These are phyloP conservation scores for Anastrepha obliqua DNA, from an alignment of 1,140 invertebrate genomes.

Conservation along the genomic window DNA sequence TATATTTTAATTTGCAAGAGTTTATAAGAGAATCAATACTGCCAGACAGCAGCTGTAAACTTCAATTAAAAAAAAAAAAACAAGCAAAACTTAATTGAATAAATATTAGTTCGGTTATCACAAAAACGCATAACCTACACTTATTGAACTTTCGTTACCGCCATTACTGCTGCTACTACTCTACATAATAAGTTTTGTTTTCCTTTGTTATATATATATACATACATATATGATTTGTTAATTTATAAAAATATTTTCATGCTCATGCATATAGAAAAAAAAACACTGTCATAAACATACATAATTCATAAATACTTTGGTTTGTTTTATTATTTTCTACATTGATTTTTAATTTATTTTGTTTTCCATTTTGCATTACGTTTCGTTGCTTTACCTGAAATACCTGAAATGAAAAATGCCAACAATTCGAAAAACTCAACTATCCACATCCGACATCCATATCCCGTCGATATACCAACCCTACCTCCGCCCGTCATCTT, in stretches of 20 bases:
- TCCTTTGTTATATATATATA: neutral
- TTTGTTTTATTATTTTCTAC: slow-evolving; percentile 29
- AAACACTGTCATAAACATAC: neutral
- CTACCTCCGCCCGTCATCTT: neutral
- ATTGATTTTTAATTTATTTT: slow-evolving; percentile 60
- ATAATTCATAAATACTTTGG: neutral
- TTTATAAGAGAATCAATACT: slow-evolving; percentile 21
- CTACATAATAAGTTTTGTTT: neutral
- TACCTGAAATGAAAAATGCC: neutral
- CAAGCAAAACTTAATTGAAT: neutral
- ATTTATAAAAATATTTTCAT: neutral
- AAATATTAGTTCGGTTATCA: neutral
- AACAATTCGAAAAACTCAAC: slow-evolving; percentile 5
- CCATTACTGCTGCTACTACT: neutral
- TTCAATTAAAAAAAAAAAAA: neutral
- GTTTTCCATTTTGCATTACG: slow-evolving; percentile 51
- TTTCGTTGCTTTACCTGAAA: neutral
- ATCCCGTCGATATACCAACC: neutral
- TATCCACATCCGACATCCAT: slow-evolving; percentile 4
- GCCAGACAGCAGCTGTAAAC: slow-evolving; percentile 12
- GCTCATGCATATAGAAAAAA: neutral
- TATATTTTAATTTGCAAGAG: slow-evolving; percentile 15
- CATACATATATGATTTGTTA: neutral
- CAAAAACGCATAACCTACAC: neutral
- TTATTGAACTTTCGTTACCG: neutral